Percentiles rank a stretch among this genome's conserved stretches.
These are phyloP conservation scores for Trachelus stipa DNA, from an alignment of 2,888 invertebrate genomes.

Conservation along the genomic window DNA sequence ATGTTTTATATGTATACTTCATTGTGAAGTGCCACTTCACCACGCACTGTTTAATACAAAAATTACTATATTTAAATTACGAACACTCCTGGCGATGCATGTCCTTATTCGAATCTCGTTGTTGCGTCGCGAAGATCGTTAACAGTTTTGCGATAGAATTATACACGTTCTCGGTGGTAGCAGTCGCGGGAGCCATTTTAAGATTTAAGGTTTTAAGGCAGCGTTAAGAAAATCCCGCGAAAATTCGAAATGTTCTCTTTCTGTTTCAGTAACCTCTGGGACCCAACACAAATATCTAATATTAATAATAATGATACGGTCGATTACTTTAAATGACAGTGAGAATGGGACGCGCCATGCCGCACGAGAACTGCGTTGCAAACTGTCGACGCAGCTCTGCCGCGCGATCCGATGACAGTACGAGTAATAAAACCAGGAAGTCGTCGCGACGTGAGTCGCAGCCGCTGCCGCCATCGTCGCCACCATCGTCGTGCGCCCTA, in stretches of 20 bases:
- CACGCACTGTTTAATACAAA: not conserved
- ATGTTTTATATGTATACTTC: not conserved
- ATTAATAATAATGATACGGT: conserved; percentile 63
- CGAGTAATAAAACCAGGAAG: conserved; percentile 22
- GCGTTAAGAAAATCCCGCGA: not conserved
- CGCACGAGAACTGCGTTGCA: conserved; percentile 51
- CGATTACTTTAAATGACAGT: conserved; percentile 62
- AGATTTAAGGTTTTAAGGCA: not conserved
- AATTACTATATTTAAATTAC: not conserved
- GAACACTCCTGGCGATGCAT: not conserved
- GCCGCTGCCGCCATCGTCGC: conserved; percentile 20
- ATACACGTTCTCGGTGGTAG: not conserved
- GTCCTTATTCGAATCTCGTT: not conserved
- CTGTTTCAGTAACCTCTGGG: conserved; percentile 65
- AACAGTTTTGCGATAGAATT: not conserved
- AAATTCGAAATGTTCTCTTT: conserved; percentile 29
- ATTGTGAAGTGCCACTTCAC: not conserved
- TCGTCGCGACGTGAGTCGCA: conserved; percentile 26
- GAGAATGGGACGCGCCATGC: conserved; percentile 52
- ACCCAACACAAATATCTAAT: conserved; percentile 65
- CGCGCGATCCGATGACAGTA: conserved; percentile 39
- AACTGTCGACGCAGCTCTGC: conserved; percentile 43
- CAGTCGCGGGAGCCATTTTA: not conserved
- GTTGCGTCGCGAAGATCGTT: not conserved
- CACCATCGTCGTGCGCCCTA: conserved; percentile 19